Evolutionary conservation across 2,113 vertebrate species (phyloP).

Genomic region (Conger conger): DNA sequence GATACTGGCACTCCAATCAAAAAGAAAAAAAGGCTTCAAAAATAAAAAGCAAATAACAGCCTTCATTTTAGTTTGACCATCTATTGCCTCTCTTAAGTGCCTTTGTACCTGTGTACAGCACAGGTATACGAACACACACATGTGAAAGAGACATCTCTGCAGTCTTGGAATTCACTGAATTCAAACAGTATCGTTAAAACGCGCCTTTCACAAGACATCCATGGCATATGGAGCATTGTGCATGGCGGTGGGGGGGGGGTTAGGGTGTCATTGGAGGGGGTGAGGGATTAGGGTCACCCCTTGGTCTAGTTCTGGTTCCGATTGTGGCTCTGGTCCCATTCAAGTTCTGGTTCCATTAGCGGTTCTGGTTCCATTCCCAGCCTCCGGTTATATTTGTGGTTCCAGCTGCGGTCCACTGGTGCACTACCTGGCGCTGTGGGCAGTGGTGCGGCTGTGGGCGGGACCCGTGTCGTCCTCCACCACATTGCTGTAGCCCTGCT

Average conservation of each 20-base stretch:
- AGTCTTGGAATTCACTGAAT: slow-evolving; percentile 91
- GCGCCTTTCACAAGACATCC: slow-evolving; percentile 63
- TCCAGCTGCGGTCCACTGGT: slow-evolving; percentile 24
- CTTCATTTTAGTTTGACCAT: slow-evolving; percentile 28
- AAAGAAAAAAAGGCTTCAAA: slow-evolving; percentile 37
- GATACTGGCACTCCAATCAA: slow-evolving; percentile 31
- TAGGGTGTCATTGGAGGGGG: neutral
- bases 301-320: neutral
- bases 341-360: too few relatives aligned
- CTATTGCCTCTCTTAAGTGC: slow-evolving; percentile 35
- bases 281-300: neutral
- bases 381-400: neutral
- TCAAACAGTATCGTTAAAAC: slow-evolving; percentile 66
- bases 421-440: slow-evolving; percentile 83
- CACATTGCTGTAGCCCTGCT: slow-evolving; percentile 76
- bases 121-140: slow-evolving; percentile 45
- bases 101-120: slow-evolving; percentile 30
- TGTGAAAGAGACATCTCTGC: slow-evolving; percentile 55
- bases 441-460: slow-evolving; percentile 60
- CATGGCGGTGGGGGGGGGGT: neutral
- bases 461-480: slow-evolving; percentile 81
- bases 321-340: neutral
- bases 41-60: slow-evolving; percentile 38
- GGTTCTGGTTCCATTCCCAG: neutral
- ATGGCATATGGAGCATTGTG: slow-evolving; percentile 39